Percentiles rank a stretch among this genome's conserved stretches.
Evolutionary conservation across 2,797 vertebrate species (phyloP).

Genomic region (Petrocephalus schoutedeni): DNA sequence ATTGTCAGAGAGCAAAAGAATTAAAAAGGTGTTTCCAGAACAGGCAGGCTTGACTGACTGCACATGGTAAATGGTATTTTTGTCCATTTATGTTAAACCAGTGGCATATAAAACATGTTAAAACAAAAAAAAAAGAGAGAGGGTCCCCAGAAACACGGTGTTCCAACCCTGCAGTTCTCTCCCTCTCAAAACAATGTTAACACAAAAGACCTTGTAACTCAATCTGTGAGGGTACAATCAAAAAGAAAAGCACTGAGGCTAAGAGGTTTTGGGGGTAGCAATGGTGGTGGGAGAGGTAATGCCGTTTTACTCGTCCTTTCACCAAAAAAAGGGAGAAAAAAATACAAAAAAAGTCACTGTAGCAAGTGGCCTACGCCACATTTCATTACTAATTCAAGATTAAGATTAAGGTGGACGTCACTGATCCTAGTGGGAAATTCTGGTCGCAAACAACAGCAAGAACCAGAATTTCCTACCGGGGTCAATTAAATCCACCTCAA

Average conservation of each 20-base stretch:
- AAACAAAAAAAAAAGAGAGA: not conserved
- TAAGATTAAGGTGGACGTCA: not conserved
- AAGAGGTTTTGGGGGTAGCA: not conserved
- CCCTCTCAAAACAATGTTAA: conserved; percentile 12
- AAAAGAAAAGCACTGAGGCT: not conserved
- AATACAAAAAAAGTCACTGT: conserved; percentile 16
- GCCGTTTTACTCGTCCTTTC: not conserved
- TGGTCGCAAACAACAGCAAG: not conserved
- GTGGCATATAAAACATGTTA: conserved; percentile 8
- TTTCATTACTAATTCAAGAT: conserved; percentile 19
- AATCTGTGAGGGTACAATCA: not conserved
- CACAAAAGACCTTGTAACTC: not conserved
- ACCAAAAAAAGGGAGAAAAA: not conserved
- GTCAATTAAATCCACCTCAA: not conserved
- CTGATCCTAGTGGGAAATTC: not conserved
- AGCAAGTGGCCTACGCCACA: not conserved
- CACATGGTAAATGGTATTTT: not conserved
- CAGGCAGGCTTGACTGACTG: not conserved
- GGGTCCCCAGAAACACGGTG: not conserved
- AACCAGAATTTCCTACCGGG: not conserved
- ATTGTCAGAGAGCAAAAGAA: conserved; percentile 1
- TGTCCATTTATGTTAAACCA: conserved; percentile 1
- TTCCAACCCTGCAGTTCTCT: not conserved
- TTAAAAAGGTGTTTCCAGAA: not conserved
- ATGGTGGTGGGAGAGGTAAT: not conserved